Percentiles rank a stretch among this genome's conserved stretches.
Evolutionary conservation across 2,888 invertebrate species (phyloP).

Genomic region (Eurytoma adleriae): DNA sequence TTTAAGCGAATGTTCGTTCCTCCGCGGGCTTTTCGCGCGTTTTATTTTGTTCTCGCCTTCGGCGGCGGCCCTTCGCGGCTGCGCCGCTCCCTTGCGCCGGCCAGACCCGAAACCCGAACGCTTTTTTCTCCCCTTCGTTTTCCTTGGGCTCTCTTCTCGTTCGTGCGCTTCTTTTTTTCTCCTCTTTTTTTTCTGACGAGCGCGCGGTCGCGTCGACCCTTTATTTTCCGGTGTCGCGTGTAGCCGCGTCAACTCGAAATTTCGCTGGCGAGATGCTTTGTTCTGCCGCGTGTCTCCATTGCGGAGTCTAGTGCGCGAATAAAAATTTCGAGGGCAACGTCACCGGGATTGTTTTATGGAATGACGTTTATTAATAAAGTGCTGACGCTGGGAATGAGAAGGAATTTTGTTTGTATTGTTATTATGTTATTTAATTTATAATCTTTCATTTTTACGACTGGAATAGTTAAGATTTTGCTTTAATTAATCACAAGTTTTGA

Average conservation of each 20-base stretch:
- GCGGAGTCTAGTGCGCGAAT: background rate
- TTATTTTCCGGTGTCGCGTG: slow-evolving; percentile 12
- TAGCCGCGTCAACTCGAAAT: slow-evolving; percentile 26
- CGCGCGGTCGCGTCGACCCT: background rate
- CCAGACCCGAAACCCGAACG: background rate
- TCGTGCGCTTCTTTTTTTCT: background rate
- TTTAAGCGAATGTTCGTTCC: slow-evolving; percentile 25
- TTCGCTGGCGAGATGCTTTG: slow-evolving; percentile 14
- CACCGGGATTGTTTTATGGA: no score
- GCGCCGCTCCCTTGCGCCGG: background rate
- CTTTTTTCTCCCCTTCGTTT: background rate
- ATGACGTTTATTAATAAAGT: no score
- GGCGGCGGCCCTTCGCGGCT: background rate
- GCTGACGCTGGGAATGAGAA: no score
- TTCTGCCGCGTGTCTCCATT: slow-evolving; percentile 7
- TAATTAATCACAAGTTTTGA: no score
- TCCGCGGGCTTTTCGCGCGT: background rate
- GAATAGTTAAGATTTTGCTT: no score
- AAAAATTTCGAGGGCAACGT: background rate
- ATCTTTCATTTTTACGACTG: no score
- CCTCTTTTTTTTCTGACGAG: background rate
- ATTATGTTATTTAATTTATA: no score
- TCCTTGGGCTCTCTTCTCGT: background rate
- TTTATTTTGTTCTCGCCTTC: background rate
- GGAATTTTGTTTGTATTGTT: no score